Evolutionary conservation across 1,140 invertebrate genomes (phyloP).

Genomic region (Bursaphelenchus mucronatus): DNA sequence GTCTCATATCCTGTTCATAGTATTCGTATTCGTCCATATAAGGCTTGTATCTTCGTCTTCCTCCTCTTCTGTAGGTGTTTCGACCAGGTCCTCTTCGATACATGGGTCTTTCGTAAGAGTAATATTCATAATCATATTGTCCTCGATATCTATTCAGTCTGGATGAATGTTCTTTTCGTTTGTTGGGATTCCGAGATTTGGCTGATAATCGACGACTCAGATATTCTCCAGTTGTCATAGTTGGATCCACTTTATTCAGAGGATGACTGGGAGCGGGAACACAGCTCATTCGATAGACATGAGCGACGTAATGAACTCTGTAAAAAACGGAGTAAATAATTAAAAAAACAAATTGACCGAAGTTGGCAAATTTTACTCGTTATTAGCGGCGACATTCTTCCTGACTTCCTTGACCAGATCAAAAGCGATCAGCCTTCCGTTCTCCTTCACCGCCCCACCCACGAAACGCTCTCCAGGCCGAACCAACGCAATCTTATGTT

Average conservation of each 20-base stretch:
- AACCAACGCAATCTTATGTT: constrained; percentile 33
- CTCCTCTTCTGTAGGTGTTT: too few species aligned
- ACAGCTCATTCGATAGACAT: constrained; percentile 33
- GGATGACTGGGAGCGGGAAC: constrained; percentile 23
- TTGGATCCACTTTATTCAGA: constrained; percentile 26
- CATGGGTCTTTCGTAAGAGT: too few species aligned
- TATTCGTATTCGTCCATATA: constrained; percentile 37
- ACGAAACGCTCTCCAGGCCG: constrained; percentile 29
- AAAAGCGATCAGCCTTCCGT: constrained; percentile 33
- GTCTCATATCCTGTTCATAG: constrained; percentile 30
- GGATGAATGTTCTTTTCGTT: too few species aligned
- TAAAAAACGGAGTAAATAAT: constrained; percentile 12
- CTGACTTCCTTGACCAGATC: constrained; percentile 44
- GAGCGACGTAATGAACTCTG: constrained; percentile 30
- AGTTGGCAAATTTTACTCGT: constrained; percentile 30
- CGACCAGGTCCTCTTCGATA: too few species aligned
- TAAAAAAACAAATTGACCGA: neutral
- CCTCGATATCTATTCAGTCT: too few species aligned
- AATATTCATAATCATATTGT: too few species aligned
- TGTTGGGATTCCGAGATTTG: neutral
- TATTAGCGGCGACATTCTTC: constrained; percentile 39
- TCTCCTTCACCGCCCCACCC: constrained; percentile 34
- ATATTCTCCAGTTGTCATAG: neutral
- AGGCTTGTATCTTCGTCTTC: constrained; percentile 1
- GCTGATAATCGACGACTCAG: neutral